Percentiles rank a stretch among this genome's conserved stretches.
phyloP scores from a whole-genome alignment of 2,888 invertebrate genomes.

The Ctenicera cuprea region DNA sequence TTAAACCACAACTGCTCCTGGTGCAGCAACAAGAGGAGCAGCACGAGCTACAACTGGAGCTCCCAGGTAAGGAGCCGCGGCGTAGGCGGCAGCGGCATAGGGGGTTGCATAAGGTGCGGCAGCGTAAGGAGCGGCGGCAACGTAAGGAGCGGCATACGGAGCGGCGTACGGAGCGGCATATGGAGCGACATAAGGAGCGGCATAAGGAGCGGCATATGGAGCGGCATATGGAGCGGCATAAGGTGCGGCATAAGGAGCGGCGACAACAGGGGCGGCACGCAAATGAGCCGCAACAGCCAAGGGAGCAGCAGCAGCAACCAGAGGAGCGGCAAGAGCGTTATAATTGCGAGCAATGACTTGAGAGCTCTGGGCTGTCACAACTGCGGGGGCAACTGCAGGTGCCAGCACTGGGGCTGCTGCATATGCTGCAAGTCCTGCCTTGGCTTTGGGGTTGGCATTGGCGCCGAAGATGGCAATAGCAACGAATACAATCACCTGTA shows the following conservation, averaged over 20 bases:
- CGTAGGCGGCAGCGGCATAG: conserved; percentile 39
- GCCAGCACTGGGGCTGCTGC: conserved; percentile 51
- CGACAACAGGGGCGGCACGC: conserved; percentile 65
- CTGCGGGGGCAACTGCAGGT: conserved; percentile 63
- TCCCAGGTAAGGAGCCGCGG: conserved; percentile 59
- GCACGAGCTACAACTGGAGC: conserved; percentile 56
- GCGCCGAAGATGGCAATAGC: conserved; percentile 63
- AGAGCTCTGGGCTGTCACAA: conserved; percentile 81
- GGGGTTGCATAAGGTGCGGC: conserved; percentile 57
- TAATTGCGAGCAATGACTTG: conserved; percentile 79
- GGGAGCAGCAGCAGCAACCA: conserved; percentile 57
- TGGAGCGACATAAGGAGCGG: conserved; percentile 37
- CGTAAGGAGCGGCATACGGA: conserved; percentile 61
- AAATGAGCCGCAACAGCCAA: conserved; percentile 65
- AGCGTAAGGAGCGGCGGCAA: conserved; percentile 44
- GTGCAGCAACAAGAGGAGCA: conserved; percentile 59
- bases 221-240: conserved; percentile 68
- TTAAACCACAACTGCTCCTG: conserved; percentile 55
- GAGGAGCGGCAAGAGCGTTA: conserved; percentile 74
- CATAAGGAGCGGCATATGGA: conserved; percentile 59
- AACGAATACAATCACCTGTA: conserved; percentile 53
- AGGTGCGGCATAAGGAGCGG: conserved; percentile 38
- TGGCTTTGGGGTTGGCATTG: conserved; percentile 61
- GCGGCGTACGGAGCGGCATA: conserved; percentile 51
- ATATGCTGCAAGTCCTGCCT: conserved; percentile 63